Conservation (phyloP, 2,797 vertebrate genomes). For the Acanthiza pusilla region DNA sequence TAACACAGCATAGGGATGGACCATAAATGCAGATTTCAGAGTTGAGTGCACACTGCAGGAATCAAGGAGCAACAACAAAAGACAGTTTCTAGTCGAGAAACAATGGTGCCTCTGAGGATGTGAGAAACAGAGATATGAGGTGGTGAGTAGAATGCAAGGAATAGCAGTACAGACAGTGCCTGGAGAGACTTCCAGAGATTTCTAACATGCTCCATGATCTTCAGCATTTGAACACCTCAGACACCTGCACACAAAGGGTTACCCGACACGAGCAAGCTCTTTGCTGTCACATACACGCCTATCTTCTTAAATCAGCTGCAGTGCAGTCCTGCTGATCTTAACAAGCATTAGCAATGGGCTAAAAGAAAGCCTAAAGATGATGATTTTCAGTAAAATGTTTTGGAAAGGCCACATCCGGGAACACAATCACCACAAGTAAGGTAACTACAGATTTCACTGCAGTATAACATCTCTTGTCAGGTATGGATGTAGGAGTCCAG, state of each 20-base stretch:
- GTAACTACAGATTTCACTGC: neutral
- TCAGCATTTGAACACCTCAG: neutral
- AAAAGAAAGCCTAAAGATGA: neutral
- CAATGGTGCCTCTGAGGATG: neutral
- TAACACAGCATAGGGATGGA: neutral
- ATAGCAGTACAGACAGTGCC: neutral
- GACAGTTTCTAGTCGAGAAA: neutral
- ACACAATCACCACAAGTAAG: neutral
- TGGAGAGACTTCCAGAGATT: neutral
- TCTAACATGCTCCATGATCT: neutral
- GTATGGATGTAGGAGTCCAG: neutral
- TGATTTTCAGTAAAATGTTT: neutral
- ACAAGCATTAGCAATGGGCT: neutral
- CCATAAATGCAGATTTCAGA: neutral
- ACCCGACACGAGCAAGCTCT: neutral
- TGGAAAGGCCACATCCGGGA: neutral
- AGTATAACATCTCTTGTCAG: neutral
- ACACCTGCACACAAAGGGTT: neutral
- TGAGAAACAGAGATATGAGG: neutral
- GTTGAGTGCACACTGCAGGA: neutral
- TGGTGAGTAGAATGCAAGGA: neutral
- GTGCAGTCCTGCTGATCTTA: neutral
- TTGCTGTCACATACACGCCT: rapidly evolving
- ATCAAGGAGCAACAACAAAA: neutral
- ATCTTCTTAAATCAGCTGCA: neutral